phyloP scores from a whole-genome alignment of 2,797 vertebrate species.

The Molothrus aeneus region DNA sequence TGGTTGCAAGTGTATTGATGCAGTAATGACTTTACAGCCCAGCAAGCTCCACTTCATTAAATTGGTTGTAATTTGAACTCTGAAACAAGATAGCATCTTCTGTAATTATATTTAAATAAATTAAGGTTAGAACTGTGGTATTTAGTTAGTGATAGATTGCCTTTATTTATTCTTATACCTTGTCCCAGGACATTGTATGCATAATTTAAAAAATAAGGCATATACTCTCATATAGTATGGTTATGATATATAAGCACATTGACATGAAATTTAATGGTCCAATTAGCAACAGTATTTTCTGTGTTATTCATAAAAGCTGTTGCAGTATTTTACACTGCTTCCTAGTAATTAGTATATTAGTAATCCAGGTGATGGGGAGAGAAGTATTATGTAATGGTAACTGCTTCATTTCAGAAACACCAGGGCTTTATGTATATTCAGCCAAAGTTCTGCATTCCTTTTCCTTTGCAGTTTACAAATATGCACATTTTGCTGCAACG shows the following conservation, averaged over 20 bases:
- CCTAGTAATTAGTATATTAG: conserved; percentile 1
- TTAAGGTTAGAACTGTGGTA: conserved; percentile 32
- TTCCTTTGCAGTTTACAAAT: background rate
- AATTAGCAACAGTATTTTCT: conserved; percentile 61
- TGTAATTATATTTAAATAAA: conserved; percentile 68
- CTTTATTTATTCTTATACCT: conserved; percentile 40
- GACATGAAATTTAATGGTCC: conserved; percentile 38
- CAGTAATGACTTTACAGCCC: conserved; percentile 25
- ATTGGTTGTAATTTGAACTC: conserved; percentile 28
- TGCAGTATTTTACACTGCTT: conserved; percentile 1
- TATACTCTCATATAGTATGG: background rate
- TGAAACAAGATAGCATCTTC: conserved; percentile 44
- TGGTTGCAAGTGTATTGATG: conserved; percentile 43
- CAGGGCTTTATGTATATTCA: background rate
- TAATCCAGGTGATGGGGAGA: background rate
- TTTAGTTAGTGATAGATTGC: conserved; percentile 47
- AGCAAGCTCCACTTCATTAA: conserved; percentile 45
- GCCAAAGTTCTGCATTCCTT: background rate
- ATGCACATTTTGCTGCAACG: background rate
- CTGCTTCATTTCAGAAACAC: background rate
- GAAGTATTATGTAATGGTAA: background rate
- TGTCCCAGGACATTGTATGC: background rate
- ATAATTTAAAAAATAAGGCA: conserved; percentile 19
- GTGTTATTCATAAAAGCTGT: conserved; percentile 17
- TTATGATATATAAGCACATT: conserved; percentile 18